Base-by-base conservation (phyloP, 2,797 vertebrate species). In the Amblyopsis hoosieri region DNA sequence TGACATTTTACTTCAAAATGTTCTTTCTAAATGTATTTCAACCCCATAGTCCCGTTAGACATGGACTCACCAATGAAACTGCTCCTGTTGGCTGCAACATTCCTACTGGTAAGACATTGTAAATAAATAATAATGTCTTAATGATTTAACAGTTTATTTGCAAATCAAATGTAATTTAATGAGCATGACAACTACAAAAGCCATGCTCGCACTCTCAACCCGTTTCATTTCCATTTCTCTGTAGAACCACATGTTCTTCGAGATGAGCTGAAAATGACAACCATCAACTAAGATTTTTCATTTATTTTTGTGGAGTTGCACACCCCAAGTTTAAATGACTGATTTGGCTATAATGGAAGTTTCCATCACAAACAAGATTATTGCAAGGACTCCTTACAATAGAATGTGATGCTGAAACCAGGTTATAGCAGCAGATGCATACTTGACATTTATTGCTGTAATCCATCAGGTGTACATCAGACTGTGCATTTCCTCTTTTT, bases 191-290 rank as follows among this genome's bases (percentile, higher is more conserved):
- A 37, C 8, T 9, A 9, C 33, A 37, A 9, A 6, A 37, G 33
- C 8, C 33, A 37, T 37, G 33, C 33, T 37, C 33, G 2, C 8
- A 37, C 23, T 6, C 5, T 9, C 8, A 9, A 8, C 33, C 33
- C 8, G 33, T 37, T 37, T 53, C 2, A 12, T 4, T 2, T 46
- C 59, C 60, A 2, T 60, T 53, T 76, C 64, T 77, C 64, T 76
- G 56, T 81, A 94, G 94, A 95, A 93, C 73, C 90, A 90, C 63
- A 89, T 94, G 93, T 93, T 92, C 78, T 94, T 93, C 79, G 87
- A 95, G 82, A 94, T 93, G 87, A 93, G 90, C 79, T 93, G 80
- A 93, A 57, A 12, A 9, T n/a, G 47, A 15, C 3, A 45, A 47
- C 6, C 31, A 53, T 51, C 54, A 23, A n/a, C 11, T 5, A 31